phyloP scores from a whole-genome alignment of 2,888 invertebrate species.

The Ellobium chinense region DNA sequence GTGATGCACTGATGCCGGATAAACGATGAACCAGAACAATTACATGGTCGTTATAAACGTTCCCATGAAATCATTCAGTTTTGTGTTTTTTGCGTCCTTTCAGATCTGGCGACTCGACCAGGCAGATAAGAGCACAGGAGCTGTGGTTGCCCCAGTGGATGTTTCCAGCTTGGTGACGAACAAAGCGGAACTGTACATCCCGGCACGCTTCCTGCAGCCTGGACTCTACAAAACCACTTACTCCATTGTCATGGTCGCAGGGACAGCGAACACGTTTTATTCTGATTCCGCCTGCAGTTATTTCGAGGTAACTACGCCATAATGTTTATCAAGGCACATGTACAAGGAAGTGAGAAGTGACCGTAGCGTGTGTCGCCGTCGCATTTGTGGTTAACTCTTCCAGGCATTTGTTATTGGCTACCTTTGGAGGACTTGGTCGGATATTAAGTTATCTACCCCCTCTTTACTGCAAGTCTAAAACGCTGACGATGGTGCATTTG shows the following conservation, averaged over 20 bases:
- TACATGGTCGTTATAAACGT: too few relatives aligned
- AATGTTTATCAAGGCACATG: too few relatives aligned
- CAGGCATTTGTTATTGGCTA: too few relatives aligned
- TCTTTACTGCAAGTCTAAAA: too few relatives aligned
- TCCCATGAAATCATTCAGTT: slow-evolving; percentile 54
- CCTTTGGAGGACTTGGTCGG: too few relatives aligned
- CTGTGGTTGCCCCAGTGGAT: not conserved
- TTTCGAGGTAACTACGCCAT: slow-evolving; percentile 12
- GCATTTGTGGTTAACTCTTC: too few relatives aligned
- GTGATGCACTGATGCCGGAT: too few relatives aligned
- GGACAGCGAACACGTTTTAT: not conserved
- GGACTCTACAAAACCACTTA: slow-evolving; percentile 21
- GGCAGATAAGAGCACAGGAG: not conserved
- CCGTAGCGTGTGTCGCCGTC: too few relatives aligned
- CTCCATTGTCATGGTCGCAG: not conserved
- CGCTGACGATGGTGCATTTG: too few relatives aligned
- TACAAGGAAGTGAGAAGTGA: too few relatives aligned
- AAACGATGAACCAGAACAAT: too few relatives aligned
- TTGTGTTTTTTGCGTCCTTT: not conserved
- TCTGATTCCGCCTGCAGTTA: not conserved
- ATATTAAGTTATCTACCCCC: too few relatives aligned
- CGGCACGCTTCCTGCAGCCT: not conserved
- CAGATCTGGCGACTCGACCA: not conserved
- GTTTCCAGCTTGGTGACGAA: not conserved
- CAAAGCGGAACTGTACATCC: slow-evolving; percentile 32